Evolutionary conservation across 1,140 invertebrate species (phyloP).

Genomic region (Argopecten irradians): DNA sequence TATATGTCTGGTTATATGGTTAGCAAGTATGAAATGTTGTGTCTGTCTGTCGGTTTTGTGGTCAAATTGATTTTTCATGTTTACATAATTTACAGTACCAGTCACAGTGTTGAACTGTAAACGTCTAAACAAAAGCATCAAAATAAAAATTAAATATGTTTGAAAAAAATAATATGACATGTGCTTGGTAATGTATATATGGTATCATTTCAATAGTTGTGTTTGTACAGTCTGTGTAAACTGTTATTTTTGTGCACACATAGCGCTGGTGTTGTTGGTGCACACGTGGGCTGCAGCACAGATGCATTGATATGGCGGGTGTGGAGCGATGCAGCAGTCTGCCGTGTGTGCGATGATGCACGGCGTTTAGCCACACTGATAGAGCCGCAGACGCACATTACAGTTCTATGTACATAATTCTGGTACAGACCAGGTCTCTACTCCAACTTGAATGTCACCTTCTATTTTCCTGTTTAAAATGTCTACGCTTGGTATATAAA

Average conservation of each 20-base stretch:
- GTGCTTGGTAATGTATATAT: neutral
- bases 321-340: neutral
- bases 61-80: constrained; percentile 23
- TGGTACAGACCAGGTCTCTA: neutral
- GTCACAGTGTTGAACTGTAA: neutral
- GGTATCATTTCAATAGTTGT: neutral
- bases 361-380: neutral
- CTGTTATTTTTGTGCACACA: constrained; percentile 17
- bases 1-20: neutral
- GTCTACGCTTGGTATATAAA: neutral
- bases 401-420: constrained; percentile 7
- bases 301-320: neutral
- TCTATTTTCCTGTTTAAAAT: neutral
- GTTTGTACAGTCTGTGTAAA: neutral
- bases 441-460: neutral
- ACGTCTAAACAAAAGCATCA: neutral
- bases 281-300: neutral
- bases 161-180: neutral
- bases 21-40: neutral
- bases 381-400: neutral
- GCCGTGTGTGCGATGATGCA: constrained; percentile 2
- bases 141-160: neutral
- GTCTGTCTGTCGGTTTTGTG: neutral
- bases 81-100: neutral
- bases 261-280: neutral